Base-by-base conservation (phyloP, 2,113 vertebrate species). In the Vulpes lagopus region DNA sequence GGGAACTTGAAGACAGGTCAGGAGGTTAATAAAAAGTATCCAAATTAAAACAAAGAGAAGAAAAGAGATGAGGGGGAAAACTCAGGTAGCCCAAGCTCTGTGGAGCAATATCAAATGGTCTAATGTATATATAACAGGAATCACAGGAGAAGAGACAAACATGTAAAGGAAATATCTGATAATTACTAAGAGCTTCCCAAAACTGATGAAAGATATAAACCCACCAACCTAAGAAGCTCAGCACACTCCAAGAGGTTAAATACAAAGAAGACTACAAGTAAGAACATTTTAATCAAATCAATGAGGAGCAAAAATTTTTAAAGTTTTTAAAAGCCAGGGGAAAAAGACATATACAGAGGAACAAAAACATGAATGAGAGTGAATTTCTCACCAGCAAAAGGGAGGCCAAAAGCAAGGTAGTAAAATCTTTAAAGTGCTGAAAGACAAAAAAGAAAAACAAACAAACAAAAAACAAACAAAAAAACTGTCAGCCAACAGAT, bases 11-110 rank as follows among this genome's bases (percentile, higher is more conserved):
- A 82, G 65, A 65, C 5, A 83, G 20, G 20, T 57, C 49, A 94
- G 64, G 22, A 74, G 65, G 32, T 82, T 7, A 65, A 65, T 20
- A 55, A 89, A 89, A 95, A 64, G 35, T 64, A 89, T 25, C 23
- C 78, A 82, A 35, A 51, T 94, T 94, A 88, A 88, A 94, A 10
- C 85, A 81, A 51, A 67, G 49, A 93, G 60, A 71, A 60, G 27
- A 59, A 88, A 67, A 67, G n/a, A 59, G 16, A 12, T n/a, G 3
- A 27, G 15, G 38, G 10, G 3, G 17, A 2, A 9, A 32, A 32
- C 8, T 43, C 27, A 80, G 35, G 53, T 11, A 94, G 30, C 22
- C 53, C 55, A 71, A 80, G 35, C 14, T 88, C 38, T 59, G 12
- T 71, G 10, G 62, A 69, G 59, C 60, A 80, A 20, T 38, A 51